A percentile compares a stretch with the other conserved stretches of the same genome.
Evolutionary conservation across 2,888 invertebrate genomes (phyloP).

Genomic region (Nycteola revayana): DNA sequence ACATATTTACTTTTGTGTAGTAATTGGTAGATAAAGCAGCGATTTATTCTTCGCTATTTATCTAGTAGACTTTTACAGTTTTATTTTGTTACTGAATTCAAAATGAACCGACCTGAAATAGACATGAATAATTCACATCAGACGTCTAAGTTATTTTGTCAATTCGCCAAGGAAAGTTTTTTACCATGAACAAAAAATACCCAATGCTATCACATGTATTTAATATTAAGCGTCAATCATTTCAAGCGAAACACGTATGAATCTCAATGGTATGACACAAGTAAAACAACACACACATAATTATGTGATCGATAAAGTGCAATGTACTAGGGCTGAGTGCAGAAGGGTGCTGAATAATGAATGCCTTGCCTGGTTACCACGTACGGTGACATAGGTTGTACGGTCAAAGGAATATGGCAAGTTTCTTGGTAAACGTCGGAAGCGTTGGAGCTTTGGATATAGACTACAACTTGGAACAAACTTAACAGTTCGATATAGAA

Average conservation of each 20-base stretch:
- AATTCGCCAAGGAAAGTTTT: constrained; percentile 22
- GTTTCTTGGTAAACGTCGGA: constrained; percentile 49
- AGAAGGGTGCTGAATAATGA: constrained; percentile 58
- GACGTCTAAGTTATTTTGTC: constrained; percentile 16
- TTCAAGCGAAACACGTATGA: constrained; percentile 8
- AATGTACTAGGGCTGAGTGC: constrained; percentile 32
- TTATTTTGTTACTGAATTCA: too few relatives aligned
- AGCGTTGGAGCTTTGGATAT: constrained; percentile 36
- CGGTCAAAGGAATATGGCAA: constrained; percentile 14
- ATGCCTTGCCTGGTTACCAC: constrained; percentile 65
- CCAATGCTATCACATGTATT: constrained; percentile 7
- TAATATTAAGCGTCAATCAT: constrained; percentile 10
- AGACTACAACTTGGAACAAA: constrained; percentile 34
- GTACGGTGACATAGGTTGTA: constrained; percentile 42
- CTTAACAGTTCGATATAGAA: constrained; percentile 9
- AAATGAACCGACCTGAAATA: too few relatives aligned
- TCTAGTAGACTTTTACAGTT: too few relatives aligned
- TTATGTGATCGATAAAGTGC: constrained; percentile 27
- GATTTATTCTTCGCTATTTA: too few relatives aligned
- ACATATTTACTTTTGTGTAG: too few relatives aligned
- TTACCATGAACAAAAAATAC: constrained; percentile 5
- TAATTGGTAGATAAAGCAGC: too few relatives aligned
- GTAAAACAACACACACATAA: constrained; percentile 3
- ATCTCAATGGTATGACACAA: constrained; percentile 11
- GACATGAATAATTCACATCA: constrained; percentile 6